Evolutionary conservation across 2,888 invertebrate species (phyloP), one percentile per base, ranked within the genome.

Genomic region (Cyclophora albipunctata): DNA sequence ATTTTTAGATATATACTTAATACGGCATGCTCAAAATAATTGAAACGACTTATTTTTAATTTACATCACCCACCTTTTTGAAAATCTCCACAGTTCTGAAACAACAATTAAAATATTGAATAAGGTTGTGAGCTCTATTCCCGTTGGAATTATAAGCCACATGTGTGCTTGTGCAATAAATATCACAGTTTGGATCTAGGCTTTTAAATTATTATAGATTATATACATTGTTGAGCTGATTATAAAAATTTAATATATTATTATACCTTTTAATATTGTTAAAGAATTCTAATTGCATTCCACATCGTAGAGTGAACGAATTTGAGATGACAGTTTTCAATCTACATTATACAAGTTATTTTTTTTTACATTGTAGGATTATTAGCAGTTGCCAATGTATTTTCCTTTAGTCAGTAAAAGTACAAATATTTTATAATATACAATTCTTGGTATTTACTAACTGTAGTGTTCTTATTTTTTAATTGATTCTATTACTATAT

Each of bases 391-490:
- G 87, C 88, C 87, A 87, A 88, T 86, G 85, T 87, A 86, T 86
- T 87, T 91, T 92, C 91, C 90, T 92, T 92, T 93, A 93, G 93
- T 93, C 93, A 93, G 93, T 93, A 92, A 91, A 92, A 93, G 93
- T 93, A 93, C 93, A 93, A 93, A 93, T 92, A 92, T 92, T 92
- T 91, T 86, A 20, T 20, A 91, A 90, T 90, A 91, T 89, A 89
- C 85, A 86, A 88, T 80, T 85, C 88, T 87, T 86, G 88, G 87
- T 89, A 89, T 89, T 88, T 89, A 88, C 86, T 84, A 89, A 88
- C 88, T 84, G 84, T 87, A 87, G 85, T 81, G 75, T 81, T 84
- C 81, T 84, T 84, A 83, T 84, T 84, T 85, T 82, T 82, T 78
- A 79, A 78, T 79, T 84, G 78, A 81, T 84, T 84, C 78, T 85